These are phyloP conservation scores for Drosophila nigromelanica DNA, from an alignment of 1,140 invertebrate genomes.

Conservation along the genomic window DNA sequence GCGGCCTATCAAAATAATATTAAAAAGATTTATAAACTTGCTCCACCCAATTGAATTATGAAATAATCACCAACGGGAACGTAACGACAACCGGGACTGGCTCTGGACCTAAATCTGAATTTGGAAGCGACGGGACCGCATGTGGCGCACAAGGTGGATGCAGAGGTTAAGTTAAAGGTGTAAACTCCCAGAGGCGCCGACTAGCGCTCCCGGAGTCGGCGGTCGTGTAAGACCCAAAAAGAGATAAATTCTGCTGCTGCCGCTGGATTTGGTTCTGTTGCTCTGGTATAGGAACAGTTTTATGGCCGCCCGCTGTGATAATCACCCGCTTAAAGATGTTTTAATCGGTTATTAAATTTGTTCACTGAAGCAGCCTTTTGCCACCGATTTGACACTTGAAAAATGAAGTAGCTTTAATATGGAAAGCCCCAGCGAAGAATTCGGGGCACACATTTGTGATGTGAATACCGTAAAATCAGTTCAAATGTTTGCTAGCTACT, in stretches of 20 bases:
- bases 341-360: conserved; percentile 82
- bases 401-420: conserved; percentile 11
- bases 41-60: conserved; percentile 62
- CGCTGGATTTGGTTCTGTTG: conserved; percentile 12
- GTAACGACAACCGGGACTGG: background rate
- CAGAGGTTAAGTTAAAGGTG: conserved; percentile 53
- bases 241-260: conserved; percentile 4
- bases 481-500: no score
- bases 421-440: background rate
- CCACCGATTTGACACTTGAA: conserved; percentile 30
- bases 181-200: conserved; percentile 72
- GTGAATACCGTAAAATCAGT: no score
- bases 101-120: conserved; percentile 5
- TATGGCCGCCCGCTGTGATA: conserved; percentile 69
- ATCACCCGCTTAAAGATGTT: conserved; percentile 78
- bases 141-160: conserved; percentile 25
- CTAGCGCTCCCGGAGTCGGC: conserved; percentile 28
- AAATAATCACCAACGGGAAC: conserved; percentile 57
- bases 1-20: conserved; percentile 82
- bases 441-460: background rate
- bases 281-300: conserved; percentile 2
- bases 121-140: conserved; percentile 32
- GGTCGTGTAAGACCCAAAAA: conserved; percentile 33
- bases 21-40: conserved; percentile 77
- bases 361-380: conserved; percentile 35